Base-by-base conservation (phyloP, 2,113 vertebrate species). In the Pangasianodon gigas region DNA sequence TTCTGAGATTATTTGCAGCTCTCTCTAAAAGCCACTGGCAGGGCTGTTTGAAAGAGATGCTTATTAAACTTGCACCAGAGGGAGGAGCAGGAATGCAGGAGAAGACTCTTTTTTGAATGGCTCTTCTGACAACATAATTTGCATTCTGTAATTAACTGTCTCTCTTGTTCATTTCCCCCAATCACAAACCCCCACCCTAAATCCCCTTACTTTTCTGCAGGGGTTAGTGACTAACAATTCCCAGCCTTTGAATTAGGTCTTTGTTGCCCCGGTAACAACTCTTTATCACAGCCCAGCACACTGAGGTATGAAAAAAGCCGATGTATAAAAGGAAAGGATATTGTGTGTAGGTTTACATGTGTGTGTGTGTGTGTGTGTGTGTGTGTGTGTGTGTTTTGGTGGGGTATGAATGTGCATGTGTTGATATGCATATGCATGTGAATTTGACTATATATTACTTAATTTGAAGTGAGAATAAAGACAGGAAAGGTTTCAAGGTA, bases 141-240 rank as follows among this genome's bases (percentile, higher is more conserved):
- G 95, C 95, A 96, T 96, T 95, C 93, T 92, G 92, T 95, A 96
- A 96, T 96, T 95, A 96, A 94, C 94, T 94, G 93, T 95, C 94
- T 94, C 90, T 93, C 86, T 89, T 74, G 44, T 82, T 90, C 81
- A 74, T 48, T 89, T 69, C 54, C 62, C 87, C 80, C 74, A 60
- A 77, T 46, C 48, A 26, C 77, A 10, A 65, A n/a, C 4, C 67
- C 21, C 24, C 74, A 48, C 48, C 56, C 84, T 87, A n/a, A 89
- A 90, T 84, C 75, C 89, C 81, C 65, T 77, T 88, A 75, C 84
- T 84, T 75, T 84, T 51, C 89, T 89, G 87, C 90, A 91, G 87
- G 91, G 92, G 92, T 91, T 92, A 91, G 89, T 91, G 87, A 67
- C 88, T 93, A 92, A 92, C 93, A 93, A 91, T 92, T 89, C 88